Base-by-base conservation (phyloP, 2,113 vertebrate genomes). In the Benitochromis conjunctus region DNA sequence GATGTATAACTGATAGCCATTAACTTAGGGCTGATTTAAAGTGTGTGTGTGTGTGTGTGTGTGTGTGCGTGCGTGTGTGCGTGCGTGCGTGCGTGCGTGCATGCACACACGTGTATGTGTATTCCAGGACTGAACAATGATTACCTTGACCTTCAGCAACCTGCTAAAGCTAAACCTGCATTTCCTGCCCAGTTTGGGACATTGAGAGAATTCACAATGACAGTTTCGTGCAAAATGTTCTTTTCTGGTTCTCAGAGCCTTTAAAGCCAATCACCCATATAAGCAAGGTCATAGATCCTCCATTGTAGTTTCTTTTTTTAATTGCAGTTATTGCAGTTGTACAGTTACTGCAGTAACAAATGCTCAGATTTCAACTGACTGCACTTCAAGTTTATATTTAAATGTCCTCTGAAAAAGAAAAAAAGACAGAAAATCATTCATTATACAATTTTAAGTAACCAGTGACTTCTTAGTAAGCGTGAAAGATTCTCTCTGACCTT, bases 131-230 rank as follows among this genome's bases (percentile, higher is more conserved):
- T 58, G 48, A 86, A 74, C 53, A 86, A 86, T 91, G 86, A 93
- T 94, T 93, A 79, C 74, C 62, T 81, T 91, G 74, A 94, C 92
- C 89, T 95, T 96, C 83, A 86, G 7, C 62, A 86, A 62, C 60
- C 62, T 8, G 16, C 64, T 29, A 16, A 43, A 79, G 16, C 53
- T 34, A 71, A 85, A 51, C 9, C 24, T 56, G 74, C n/a, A 57
- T 78, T 84, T 85, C 64, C 13, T 38, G n/a, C 60, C 77, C 60
- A 69, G 78, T 54, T 16, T 60, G 0, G 2, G 41, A 86, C 48
- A 54, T 64, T 46, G 34, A 24, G 1, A 57, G 48, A 79, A 58
- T 69, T 69, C 8, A 36, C 87, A 60, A 55, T 82, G 19, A 56
- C 19, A 77, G 7, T 82, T 82, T 87, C 4, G 62, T 60, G 64